phyloP scores from a whole-genome alignment of 2,113 vertebrate genomes.

The Paradoxurus hermaphroditus region DNA sequence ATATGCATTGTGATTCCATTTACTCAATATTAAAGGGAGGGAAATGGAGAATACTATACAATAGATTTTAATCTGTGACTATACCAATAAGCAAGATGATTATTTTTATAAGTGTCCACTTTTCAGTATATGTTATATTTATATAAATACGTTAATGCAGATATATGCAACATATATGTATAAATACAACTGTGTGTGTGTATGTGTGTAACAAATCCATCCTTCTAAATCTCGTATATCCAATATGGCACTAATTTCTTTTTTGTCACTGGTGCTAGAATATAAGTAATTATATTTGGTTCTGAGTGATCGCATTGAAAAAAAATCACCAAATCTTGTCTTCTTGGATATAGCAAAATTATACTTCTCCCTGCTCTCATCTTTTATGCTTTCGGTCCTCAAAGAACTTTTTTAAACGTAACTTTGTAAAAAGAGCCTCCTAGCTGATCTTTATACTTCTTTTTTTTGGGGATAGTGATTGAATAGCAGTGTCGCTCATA shows the following conservation, averaged over 20 bases:
- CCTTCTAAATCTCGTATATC: neutral
- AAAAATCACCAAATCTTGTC: neutral
- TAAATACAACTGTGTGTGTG: neutral
- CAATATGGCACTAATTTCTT: neutral
- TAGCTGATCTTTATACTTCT: neutral
- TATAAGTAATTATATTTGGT: neutral
- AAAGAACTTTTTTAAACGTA: neutral
- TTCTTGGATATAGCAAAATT: neutral
- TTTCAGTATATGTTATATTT: neutral
- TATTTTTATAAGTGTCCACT: neutral
- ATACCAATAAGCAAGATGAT: neutral
- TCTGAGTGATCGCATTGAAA: neutral
- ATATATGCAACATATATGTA: neutral
- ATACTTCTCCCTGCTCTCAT: neutral
- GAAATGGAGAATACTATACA: neutral
- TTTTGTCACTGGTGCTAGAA: neutral
- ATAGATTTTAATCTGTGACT: neutral
- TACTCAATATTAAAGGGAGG: neutral
- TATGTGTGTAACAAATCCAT: neutral
- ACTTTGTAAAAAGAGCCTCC: neutral
- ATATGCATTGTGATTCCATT: neutral
- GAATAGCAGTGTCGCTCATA: neutral
- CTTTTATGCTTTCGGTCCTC: neutral
- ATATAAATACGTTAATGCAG: neutral
- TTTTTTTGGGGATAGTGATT: neutral